phyloP scores from a whole-genome alignment of 2,888 invertebrate genomes.

The Agonopterix alstromeriana region DNA sequence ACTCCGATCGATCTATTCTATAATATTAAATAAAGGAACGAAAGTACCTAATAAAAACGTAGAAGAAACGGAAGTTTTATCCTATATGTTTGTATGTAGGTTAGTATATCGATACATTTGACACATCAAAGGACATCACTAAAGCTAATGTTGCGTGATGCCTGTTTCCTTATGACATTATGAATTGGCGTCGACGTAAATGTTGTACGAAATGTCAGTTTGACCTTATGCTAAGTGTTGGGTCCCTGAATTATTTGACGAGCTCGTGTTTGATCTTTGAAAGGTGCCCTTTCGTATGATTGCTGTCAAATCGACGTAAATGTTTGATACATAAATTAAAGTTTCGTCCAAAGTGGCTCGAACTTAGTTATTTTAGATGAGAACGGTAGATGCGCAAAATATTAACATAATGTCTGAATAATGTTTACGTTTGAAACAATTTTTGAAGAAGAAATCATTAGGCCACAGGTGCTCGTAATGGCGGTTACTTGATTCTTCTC shows the following conservation, averaged over 20 bases:
- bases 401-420: neutral
- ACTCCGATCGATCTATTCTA: too few species aligned
- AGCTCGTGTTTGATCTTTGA: slow-evolving; percentile 60
- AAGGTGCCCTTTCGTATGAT: slow-evolving; percentile 57
- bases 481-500: neutral
- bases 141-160: slow-evolving; percentile 46
- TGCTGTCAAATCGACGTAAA: slow-evolving; percentile 43
- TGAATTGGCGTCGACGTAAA: slow-evolving; percentile 49
- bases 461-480: slow-evolving; percentile 29
- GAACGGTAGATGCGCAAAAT: too few species aligned
- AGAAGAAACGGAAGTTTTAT: neutral
- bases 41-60: too few species aligned
- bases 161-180: slow-evolving; percentile 36
- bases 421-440: neutral
- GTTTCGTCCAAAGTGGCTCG: too few species aligned
- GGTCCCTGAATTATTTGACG: slow-evolving; percentile 53
- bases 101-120: neutral
- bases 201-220: slow-evolving; percentile 70
- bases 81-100: neutral
- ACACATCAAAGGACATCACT: slow-evolving; percentile 25
- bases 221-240: slow-evolving; percentile 70
- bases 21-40: too few species aligned
- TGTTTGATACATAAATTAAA: too few species aligned
- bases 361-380: too few species aligned
- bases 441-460: slow-evolving; percentile 18